Conservation (phyloP, 1,140 invertebrate genomes). For the Drosophila jambulina region DNA sequence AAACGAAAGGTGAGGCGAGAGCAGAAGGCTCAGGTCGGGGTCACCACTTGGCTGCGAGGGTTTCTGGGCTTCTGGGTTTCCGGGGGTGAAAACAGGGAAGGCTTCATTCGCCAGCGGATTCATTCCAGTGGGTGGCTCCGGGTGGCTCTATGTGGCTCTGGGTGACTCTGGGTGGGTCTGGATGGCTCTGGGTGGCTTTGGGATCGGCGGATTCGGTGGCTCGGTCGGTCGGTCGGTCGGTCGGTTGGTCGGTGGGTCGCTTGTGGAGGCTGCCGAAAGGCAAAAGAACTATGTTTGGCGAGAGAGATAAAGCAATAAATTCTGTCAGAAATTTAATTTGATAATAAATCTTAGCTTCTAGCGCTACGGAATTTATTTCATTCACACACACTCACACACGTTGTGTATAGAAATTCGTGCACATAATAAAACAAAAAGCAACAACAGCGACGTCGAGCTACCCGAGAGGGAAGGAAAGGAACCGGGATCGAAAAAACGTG, state of each 20-base stretch:
- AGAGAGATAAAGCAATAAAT: constrained; percentile 85
- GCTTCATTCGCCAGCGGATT: constrained; percentile 37
- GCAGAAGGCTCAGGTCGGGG: constrained; percentile 49
- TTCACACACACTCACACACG: constrained; percentile 66
- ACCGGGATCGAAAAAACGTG: constrained; percentile 80
- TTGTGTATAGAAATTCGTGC: constrained; percentile 78
- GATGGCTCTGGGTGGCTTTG: constrained; percentile 41
- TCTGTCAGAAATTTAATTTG: constrained; percentile 86
- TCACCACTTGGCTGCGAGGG: constrained; percentile 55
- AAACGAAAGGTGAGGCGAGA: constrained; percentile 41
- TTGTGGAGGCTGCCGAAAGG: constrained; percentile 73
- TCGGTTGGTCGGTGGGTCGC: constrained; percentile 31
- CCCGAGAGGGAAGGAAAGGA: constrained; percentile 52
- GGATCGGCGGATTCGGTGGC: constrained; percentile 44
- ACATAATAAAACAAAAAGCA: constrained; percentile 83
- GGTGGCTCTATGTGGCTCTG: constrained; percentile 30
- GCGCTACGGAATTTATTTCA: constrained; percentile 85
- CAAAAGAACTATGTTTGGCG: constrained; percentile 84
- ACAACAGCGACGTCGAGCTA: constrained; percentile 26
- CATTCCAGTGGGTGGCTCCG: constrained; percentile 50
- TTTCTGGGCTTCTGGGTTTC: constrained; percentile 6
- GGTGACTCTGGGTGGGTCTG: constrained; percentile 44
- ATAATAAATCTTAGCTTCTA: constrained; percentile 85
- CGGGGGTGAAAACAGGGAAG: background rate
- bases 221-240: constrained; percentile 23